Evolutionary conservation across 1,140 invertebrate species (phyloP), one percentile per base, ranked within the genome.

Genomic region (Melipona quadrifasciata): DNA sequence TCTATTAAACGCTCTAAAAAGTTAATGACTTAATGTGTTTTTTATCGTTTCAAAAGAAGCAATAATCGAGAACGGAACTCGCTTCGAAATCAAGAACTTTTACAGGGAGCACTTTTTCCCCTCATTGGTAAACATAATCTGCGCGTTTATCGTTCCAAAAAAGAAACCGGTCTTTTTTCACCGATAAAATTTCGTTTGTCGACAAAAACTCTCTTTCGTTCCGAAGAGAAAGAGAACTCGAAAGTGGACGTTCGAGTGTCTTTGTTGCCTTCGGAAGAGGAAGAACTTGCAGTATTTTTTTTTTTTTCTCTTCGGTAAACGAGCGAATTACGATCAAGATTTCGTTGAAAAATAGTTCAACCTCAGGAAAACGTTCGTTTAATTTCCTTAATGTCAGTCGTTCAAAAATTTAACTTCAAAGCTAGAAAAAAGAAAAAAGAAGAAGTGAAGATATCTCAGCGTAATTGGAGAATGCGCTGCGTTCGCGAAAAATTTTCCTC

Each of bases 151-250:
- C 47, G 34, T 57, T 47, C 34, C 31, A 17, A 24, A 57, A 68
- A 71, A 47, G 47, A 68, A 71, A 11, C 1, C 27, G 55, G 70
- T 47, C 24, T 31, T 70, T 58, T 71, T 34, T 24, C 65, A n/a
- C 1, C 31, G 53, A 71, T 57, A 68, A 80, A 71, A 80, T 71
- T 57, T 31, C 53, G 19, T 58, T 71, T 80, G 34, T 53, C 24
- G n/a, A 58, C n/a, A 27, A 53, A 80, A 58, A n/a, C n/a, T n/a
- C 14, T 55, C n/a, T 11, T 24, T 71, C 11, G 12, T 39, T 47
- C 21, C 16, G 12, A 8, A 24, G 65, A 12, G n/a, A 55, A 68
- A 11, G 39, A 14, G 19, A 21, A 24, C 6, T 39, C 5, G 12
- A 47, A 71, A 71, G 14, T 11, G 58, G 3, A 31, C 27, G 51